Evolutionary conservation across 2,797 vertebrate genomes (phyloP).

Genomic region (Novumbra hubbsi): DNA sequence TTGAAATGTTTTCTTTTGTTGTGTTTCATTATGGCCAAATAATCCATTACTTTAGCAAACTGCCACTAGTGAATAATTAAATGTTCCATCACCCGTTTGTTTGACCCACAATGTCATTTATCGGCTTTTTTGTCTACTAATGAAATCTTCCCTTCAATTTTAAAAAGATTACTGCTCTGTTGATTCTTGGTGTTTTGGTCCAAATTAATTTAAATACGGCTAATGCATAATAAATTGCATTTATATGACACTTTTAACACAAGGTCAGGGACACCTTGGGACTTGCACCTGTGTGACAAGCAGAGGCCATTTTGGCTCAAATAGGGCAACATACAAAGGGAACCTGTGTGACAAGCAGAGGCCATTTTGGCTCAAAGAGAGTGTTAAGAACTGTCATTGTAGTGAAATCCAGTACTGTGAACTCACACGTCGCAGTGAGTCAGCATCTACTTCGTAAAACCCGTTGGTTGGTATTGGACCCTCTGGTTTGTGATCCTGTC

Average conservation of each 20-base stretch:
- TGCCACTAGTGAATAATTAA: conserved; percentile 74
- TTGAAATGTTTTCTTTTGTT: conserved; percentile 57
- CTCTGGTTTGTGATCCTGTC: not conserved
- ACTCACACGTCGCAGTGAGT: not conserved
- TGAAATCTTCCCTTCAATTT: conserved; percentile 65
- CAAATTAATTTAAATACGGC: conserved; percentile 43
- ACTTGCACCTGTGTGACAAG: not conserved
- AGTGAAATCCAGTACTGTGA: not conserved
- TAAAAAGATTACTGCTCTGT: conserved; percentile 36
- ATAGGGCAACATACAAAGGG: not conserved
- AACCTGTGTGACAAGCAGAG: no score
- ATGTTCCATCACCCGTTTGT: conserved; percentile 70
- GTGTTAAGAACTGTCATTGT: not conserved
- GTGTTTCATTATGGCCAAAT: conserved; percentile 59
- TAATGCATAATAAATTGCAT: conserved; percentile 63
- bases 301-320: conserved; percentile 21
- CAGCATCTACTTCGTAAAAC: not conserved
- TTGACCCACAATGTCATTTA: conserved; percentile 69
- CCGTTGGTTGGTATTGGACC: not conserved
- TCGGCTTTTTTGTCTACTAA: conserved; percentile 51
- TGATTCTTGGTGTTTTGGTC: conserved; percentile 43
- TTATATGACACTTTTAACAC: conserved; percentile 42
- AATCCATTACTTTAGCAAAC: conserved; percentile 72
- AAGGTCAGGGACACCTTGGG: conserved; percentile 57
- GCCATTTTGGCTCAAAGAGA: conserved; percentile 24